phyloP scores from a whole-genome alignment of 2,888 invertebrate genomes.

The Heliconius cydno region DNA sequence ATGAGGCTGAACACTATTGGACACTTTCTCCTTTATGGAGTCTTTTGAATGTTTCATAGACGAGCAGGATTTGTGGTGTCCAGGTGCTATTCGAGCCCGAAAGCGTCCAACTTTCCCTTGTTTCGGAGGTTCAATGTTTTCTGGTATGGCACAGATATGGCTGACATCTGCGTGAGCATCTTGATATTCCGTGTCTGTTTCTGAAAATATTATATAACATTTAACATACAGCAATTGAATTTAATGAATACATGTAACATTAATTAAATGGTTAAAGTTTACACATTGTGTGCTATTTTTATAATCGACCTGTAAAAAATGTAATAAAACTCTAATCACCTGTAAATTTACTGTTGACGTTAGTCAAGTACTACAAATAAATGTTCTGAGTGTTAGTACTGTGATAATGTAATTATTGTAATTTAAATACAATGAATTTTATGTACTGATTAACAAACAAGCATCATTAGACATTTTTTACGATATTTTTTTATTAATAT shows the following conservation, averaged over 20 bases:
- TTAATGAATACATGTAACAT: not conserved
- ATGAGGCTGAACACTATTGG: constrained; percentile 66
- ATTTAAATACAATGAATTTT: not conserved
- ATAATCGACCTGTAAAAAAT: not conserved
- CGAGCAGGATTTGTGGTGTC: constrained; percentile 63
- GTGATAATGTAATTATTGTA: not conserved
- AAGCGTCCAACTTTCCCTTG: constrained; percentile 73
- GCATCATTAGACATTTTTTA: not conserved
- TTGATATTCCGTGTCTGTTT: constrained; percentile 75
- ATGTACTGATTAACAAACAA: not conserved
- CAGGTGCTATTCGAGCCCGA: constrained; percentile 71
- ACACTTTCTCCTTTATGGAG: constrained; percentile 54
- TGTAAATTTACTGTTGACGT: not conserved
- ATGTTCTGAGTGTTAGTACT: not conserved
- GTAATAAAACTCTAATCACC: not conserved
- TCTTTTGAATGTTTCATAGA: constrained; percentile 60
- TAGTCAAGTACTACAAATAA: not conserved
- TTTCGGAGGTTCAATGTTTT: constrained; percentile 61
- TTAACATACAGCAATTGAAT: not conserved
- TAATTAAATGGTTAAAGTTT: not conserved
- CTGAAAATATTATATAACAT: constrained; percentile 51
- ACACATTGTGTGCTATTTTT: constrained; percentile 1
- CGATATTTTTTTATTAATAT: no score
- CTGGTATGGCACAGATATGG: constrained; percentile 61
- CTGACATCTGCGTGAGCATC: constrained; percentile 64